Base-by-base conservation (phyloP, 1,140 invertebrate genomes). In the Psix sp. region DNA sequence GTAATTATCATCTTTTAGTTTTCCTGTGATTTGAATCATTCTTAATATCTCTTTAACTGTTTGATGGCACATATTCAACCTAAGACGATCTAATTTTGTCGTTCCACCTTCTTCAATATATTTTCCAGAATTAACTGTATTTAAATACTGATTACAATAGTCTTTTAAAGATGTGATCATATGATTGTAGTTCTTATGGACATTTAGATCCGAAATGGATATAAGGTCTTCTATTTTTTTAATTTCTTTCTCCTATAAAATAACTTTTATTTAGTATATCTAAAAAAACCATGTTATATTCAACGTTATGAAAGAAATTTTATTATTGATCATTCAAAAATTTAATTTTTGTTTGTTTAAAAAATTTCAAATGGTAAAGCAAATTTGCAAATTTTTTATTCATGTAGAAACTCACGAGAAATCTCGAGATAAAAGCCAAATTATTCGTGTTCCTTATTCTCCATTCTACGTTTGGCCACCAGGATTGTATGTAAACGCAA, bases 401-500 rank as follows among this genome's bases (percentile, higher is more conserved):
- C 51, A 17, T 49, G 2, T 17, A 33, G 9, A 1, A 59, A 77
- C 81, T 63, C 45, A 85, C 86, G 4, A 87, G 75, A 51, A 77
- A 82, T 4, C 77, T 51, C 4, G 74, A 80, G 24, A 86, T 82
- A 35, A 63, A 81, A 1, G 33, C 26, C 7, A 87, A 77, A 51
- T 57, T 75, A 56, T 87, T 87, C 18, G 75, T 78, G 38, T 86
- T 86, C 18, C 68, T 56, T 17, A 80, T 81, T 31, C 86, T 77
- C 82, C 84, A 86, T 35, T 86, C 81, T 4, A 83, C 48, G 54
- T 87, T 86, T 1, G 85, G 85, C 86, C 85, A 87, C 70, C 79
- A 80, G 5, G 84, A 86, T 67, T 79, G 86, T 14, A 87, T 77
- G 62, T 82, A 80, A 54, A 86, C 59, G 20, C 83, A 86, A 5